Percentiles rank a stretch among this genome's conserved stretches.
Conservation (phyloP, 2,888 invertebrate genomes). For the Chironomus riparius region DNA sequence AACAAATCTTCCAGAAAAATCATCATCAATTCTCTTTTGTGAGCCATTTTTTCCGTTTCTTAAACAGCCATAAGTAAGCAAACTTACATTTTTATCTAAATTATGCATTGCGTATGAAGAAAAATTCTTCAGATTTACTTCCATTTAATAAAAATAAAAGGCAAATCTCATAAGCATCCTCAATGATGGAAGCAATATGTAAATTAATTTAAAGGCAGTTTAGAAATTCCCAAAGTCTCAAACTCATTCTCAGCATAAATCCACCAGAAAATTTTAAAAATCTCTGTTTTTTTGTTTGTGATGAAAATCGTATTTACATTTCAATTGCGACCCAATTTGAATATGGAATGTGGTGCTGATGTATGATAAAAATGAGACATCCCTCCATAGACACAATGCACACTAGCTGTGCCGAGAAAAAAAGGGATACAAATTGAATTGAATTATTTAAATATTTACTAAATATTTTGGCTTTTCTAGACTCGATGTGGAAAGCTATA, state of each 20-base stretch:
- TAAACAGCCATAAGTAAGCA: not conserved
- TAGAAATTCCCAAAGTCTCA: not conserved
- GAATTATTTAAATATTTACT: slow-evolving; percentile 8
- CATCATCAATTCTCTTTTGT: not conserved
- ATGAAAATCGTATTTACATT: not conserved
- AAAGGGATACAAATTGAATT: slow-evolving; percentile 23
- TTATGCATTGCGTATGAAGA: not conserved
- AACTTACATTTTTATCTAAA: too few relatives aligned
- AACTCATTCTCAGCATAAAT: not conserved
- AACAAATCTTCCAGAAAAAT: too few relatives aligned
- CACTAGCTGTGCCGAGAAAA: not conserved
- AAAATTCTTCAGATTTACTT: not conserved
- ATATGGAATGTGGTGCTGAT: not conserved
- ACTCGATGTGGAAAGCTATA: too few relatives aligned
- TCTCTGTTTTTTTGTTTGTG: not conserved
- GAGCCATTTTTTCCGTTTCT: not conserved
- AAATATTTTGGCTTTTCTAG: not conserved
- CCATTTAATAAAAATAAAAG: too few relatives aligned
- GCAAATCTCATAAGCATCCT: not conserved
- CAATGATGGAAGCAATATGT: not conserved
- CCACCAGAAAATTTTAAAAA: not conserved
- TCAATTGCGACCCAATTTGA: slow-evolving; percentile 9
- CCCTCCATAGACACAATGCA: not conserved
- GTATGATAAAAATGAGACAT: not conserved
- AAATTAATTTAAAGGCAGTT: not conserved